phyloP scores from a whole-genome alignment of 2,113 vertebrate species.

The Daboia siamensis region DNA sequence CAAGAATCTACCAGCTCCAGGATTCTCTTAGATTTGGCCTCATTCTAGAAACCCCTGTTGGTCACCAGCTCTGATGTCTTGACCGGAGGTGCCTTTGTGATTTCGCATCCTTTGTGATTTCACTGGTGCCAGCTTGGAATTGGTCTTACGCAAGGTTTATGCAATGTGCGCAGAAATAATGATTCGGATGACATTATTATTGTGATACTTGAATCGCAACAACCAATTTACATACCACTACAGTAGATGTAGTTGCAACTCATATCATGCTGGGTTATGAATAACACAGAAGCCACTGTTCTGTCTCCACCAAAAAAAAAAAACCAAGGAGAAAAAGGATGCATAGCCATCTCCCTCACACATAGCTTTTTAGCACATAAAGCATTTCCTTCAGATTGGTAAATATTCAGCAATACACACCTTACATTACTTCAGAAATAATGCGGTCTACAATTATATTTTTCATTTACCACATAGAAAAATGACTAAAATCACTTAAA shows the following conservation, averaged over 20 bases:
- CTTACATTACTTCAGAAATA: neutral
- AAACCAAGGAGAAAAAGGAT: neutral
- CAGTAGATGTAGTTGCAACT: neutral
- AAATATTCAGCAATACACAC: neutral
- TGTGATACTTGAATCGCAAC: neutral
- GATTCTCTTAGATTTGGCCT: slow-evolving; percentile 33
- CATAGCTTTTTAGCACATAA: neutral
- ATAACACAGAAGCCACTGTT: neutral
- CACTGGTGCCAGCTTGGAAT: slow-evolving; percentile 14
- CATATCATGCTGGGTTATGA: neutral
- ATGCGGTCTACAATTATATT: neutral
- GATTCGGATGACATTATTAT: neutral
- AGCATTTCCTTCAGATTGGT: neutral
- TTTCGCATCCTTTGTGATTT: neutral
- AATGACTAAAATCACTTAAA: neutral
- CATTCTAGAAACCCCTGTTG: rapidly evolving
- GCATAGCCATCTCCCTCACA: neutral
- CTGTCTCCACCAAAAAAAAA: neutral
- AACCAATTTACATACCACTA: neutral
- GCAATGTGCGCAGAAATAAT: rapidly evolving
- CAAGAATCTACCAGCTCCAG: slow-evolving; percentile 18
- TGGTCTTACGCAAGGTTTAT: rapidly evolving
- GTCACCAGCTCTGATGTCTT: rapidly evolving
- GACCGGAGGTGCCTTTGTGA: neutral
- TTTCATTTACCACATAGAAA: neutral